These are phyloP conservation scores for Pomatorhinus ruficollis DNA, from an alignment of 2,113 vertebrate species.

Conservation along the genomic window DNA sequence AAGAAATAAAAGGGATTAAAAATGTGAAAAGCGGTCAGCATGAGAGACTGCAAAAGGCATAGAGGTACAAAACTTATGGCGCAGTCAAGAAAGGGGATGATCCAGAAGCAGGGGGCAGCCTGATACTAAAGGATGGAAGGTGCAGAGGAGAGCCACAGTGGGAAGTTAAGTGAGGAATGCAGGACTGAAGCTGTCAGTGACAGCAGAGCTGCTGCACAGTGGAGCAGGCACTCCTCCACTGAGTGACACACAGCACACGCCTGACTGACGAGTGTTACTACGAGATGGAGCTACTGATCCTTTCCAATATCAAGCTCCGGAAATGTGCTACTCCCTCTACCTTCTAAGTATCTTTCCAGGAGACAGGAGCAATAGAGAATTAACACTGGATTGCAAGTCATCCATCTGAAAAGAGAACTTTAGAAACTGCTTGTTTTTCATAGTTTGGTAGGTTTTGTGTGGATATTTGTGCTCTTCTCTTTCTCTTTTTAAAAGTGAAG, in stretches of 20 bases:
- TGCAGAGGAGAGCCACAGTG: background rate
- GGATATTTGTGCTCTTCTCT: background rate
- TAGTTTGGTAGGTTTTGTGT: background rate
- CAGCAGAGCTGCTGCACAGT: background rate
- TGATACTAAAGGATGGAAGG: background rate
- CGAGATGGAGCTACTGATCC: slow-evolving; percentile 9
- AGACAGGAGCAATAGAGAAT: background rate
- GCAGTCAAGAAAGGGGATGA: background rate
- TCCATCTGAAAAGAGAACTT: background rate
- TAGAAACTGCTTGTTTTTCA: background rate
- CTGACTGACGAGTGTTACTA: slow-evolving; percentile 31
- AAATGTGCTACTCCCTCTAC: background rate
- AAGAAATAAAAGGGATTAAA: background rate
- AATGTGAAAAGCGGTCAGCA: background rate
- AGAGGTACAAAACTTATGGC: background rate
- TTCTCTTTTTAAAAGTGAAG: background rate
- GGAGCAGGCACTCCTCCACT: slow-evolving; percentile 7
- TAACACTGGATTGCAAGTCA: background rate
- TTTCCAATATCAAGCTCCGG: background rate
- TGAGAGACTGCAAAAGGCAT: background rate
- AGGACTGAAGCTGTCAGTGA: background rate
- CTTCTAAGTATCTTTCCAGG: background rate
- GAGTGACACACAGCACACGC: slow-evolving; percentile 1
- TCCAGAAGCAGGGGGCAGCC: background rate
- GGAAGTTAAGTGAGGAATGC: background rate